Evolutionary conservation across 2,113 vertebrate genomes (phyloP).

Genomic region (Bubo blakistoni): DNA sequence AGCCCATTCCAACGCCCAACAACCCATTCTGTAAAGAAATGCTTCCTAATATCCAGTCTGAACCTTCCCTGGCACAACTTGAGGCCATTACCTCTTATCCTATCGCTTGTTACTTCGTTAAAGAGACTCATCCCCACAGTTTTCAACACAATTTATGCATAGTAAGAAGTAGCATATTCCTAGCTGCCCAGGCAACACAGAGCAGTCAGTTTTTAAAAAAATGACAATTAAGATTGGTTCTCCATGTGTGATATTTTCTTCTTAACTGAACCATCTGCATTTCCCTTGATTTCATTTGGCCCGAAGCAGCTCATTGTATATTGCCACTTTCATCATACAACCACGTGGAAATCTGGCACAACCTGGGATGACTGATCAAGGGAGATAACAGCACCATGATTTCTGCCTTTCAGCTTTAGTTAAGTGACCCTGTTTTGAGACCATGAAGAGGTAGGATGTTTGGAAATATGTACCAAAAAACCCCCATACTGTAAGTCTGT

Average conservation of each 20-base stretch:
- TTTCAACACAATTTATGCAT: background rate
- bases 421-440: background rate
- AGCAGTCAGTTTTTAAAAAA: background rate
- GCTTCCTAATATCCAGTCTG: too few relatives aligned
- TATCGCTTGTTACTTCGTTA: too few relatives aligned
- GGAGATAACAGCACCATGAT: background rate
- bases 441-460: background rate
- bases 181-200: background rate
- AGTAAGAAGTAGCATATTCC: background rate
- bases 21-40: too few relatives aligned
- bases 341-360: accelerated
- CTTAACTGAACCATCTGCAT: background rate
- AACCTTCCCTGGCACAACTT: too few relatives aligned
- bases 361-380: background rate
- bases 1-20: too few relatives aligned
- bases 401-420: background rate
- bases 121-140: background rate
- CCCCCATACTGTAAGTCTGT: background rate
- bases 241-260: background rate
- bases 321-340: background rate
- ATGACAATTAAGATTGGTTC: background rate
- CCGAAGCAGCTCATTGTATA: background rate
- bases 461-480: background rate
- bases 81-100: too few relatives aligned
- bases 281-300: background rate